Percentiles rank a stretch among this genome's conserved stretches.
phyloP scores from a whole-genome alignment of 2,113 vertebrate genomes.

The Oncorhynchus clarkii region DNA sequence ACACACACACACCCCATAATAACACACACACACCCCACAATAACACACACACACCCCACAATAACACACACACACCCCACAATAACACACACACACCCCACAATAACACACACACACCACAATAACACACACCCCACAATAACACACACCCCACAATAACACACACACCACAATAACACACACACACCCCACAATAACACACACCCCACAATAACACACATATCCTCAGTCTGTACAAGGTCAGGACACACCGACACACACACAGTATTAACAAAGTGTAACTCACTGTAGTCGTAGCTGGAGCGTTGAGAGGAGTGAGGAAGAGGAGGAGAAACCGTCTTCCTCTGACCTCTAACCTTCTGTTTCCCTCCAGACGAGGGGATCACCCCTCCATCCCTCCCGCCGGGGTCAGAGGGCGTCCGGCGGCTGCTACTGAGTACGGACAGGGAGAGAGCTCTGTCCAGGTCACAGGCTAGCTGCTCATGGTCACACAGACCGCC shows the following conservation, averaged over 20 bases:
- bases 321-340: conserved; percentile 81
- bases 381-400: conserved; percentile 74
- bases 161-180: neutral
- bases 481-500: conserved; percentile 76
- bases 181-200: neutral
- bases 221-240: no score
- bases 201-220: neutral
- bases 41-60: neutral
- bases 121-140: neutral
- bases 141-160: neutral
- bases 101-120: neutral
- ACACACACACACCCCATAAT: neutral
- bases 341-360: conserved; percentile 87
- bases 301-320: conserved; percentile 80
- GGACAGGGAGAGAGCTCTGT: conserved; percentile 92
- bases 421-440: conserved; percentile 70
- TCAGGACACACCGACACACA: neutral
- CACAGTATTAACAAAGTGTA: neutral
- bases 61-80: no score
- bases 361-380: conserved; percentile 81
- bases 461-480: conserved; percentile 89
- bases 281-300: conserved; percentile 98
- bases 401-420: conserved; percentile 28
- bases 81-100: no score
- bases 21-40: neutral